A percentile compares a stretch with the other conserved stretches of the same genome.
phyloP scores from a whole-genome alignment of 2,888 invertebrate genomes.

The Alloscopus bannaensis region DNA sequence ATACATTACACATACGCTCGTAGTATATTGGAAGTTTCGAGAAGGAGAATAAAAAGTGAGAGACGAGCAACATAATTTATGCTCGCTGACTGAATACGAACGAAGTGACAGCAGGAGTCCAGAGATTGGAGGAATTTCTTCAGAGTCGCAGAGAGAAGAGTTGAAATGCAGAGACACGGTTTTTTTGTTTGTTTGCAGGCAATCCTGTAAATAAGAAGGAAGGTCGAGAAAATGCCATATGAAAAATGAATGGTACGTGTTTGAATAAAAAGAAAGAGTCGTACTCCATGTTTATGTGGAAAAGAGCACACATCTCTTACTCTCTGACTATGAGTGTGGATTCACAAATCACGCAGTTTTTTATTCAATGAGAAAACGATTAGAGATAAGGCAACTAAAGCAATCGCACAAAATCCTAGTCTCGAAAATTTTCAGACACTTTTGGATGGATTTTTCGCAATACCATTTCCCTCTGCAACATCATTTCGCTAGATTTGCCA shows the following conservation, averaged over 20 bases:
- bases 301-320: too few species aligned
- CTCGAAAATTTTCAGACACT: too few species aligned
- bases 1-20: too few species aligned
- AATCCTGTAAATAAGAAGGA: neutral
- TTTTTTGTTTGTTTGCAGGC: neutral
- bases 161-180: too few species aligned
- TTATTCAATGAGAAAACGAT: neutral
- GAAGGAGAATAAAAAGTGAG: neutral
- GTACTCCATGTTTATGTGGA: slow-evolving; percentile 40
- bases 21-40: too few species aligned
- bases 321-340: slow-evolving; percentile 28
- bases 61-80: slow-evolving; percentile 46
- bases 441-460: too few species aligned
- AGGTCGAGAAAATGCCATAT: slow-evolving; percentile 29
- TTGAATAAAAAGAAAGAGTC: too few species aligned
- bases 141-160: too few species aligned
- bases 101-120: slow-evolving; percentile 46
- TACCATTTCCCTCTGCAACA: too few species aligned
- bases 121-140: slow-evolving; percentile 5
- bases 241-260: slow-evolving; percentile 52
- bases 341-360: slow-evolving; percentile 34
- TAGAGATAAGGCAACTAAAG: too few species aligned
- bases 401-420: too few species aligned
- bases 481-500: too few species aligned
- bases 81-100: slow-evolving; percentile 47